Evolutionary conservation across 2,888 invertebrate genomes (phyloP), one percentile per base, ranked within the genome.

Genomic region (Seira ritae): DNA sequence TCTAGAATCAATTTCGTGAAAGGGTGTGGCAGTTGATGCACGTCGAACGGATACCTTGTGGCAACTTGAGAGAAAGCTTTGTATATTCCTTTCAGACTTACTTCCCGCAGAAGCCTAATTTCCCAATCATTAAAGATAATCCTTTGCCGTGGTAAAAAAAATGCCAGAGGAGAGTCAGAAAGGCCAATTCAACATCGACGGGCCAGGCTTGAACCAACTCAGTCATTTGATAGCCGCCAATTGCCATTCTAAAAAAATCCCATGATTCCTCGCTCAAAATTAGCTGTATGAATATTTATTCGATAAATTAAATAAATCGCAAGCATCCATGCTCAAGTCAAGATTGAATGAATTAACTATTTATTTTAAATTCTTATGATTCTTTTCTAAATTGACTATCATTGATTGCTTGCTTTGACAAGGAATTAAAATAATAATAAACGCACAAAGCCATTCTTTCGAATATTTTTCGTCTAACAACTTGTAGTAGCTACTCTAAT

Each of bases 1-100:
- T 75, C 8, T 23, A 87, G 86, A 37, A 23, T 20, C 76, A 82
- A 50, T 87, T 84, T 37, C 85, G 85, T 1, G 68, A 86, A n/a
- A 68, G 55, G 10, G 75, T 73, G 20, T 88, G 87, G 87, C 42
- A 83, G 12, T 22, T 79, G 37, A 87, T 87, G 86, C 87, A 86
- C 50, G 84, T 87, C 0, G 87, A 86, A 6, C 66, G 84, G 22
- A 87, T 88, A 31, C 86, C 87, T 0, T 75, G 75, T 24, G 88
- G 88, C 17, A 74, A 72, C 23, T 67, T 88, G 10, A 71, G 86
- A 12, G 86, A 88, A 71, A 88, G 84, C 50, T 88, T 87, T 22
- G 82, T 86, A 4, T 84, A 87, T 50, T 68, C 87, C 0, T 87
- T 88, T 50, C 75, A 87, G 23, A 85, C 86, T 0, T 86, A 86